Evolutionary conservation across 2,888 invertebrate species (phyloP).

Genomic region (Molanna angustata): DNA sequence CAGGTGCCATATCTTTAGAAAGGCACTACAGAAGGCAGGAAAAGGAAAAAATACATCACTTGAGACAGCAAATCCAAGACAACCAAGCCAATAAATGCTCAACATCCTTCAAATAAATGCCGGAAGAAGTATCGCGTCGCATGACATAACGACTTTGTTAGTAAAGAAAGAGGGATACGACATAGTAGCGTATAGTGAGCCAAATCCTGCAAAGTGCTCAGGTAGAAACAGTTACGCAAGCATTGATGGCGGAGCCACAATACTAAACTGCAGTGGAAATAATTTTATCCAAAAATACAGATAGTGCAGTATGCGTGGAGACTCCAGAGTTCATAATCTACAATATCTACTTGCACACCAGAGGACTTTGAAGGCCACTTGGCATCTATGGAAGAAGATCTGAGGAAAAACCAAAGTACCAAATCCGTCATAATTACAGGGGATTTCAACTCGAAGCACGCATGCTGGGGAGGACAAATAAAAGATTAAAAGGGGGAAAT

Average conservation of each 20-base stretch:
- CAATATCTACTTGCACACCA: background rate
- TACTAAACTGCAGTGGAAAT: background rate
- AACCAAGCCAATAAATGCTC: too few species aligned
- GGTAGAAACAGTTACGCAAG: background rate
- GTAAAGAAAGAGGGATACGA: background rate
- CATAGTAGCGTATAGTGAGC: background rate
- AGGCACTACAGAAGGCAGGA: too few species aligned
- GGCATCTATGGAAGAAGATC: background rate
- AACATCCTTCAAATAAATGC: background rate
- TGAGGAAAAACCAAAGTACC: background rate
- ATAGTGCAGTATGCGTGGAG: background rate
- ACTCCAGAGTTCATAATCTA: background rate
- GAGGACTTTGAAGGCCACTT: background rate
- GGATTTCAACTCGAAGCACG: background rate
- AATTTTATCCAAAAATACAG: background rate
- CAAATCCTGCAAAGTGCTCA: background rate
- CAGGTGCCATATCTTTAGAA: background rate
- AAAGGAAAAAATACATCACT: too few species aligned
- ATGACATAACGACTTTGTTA: background rate
- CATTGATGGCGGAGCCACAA: background rate
- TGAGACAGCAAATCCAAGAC: too few species aligned
- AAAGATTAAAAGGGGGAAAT: conserved; percentile 1
- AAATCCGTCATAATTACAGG: background rate
- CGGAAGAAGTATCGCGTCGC: background rate
- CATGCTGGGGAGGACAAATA: background rate